phyloP scores from a whole-genome alignment of 2,113 vertebrate genomes.

The Clarias gariepinus region DNA sequence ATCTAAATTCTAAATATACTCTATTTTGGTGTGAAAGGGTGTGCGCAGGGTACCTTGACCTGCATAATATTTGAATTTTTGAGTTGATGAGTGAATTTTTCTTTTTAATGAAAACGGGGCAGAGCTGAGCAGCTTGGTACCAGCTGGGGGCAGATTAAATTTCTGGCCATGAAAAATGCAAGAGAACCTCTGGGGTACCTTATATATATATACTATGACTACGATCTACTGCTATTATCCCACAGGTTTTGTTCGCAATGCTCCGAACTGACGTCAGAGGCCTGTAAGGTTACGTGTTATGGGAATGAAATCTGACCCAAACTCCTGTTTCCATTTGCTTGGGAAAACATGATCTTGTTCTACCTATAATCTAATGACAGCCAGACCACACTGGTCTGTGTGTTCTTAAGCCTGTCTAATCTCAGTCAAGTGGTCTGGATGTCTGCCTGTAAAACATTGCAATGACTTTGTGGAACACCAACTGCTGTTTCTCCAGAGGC shows the following conservation, averaged over 20 bases:
- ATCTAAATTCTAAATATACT: not conserved
- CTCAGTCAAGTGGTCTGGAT: conserved; percentile 69
- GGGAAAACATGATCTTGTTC: conserved; percentile 63
- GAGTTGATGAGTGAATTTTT: not conserved
- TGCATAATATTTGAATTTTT: not conserved
- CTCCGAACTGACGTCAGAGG: not conserved
- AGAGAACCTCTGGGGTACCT: not conserved
- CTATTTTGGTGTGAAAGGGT: not conserved
- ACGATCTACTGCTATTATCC: not conserved
- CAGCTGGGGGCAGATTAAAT: not conserved
- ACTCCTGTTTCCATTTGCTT: conserved; percentile 67
- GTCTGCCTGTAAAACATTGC: conserved; percentile 65
- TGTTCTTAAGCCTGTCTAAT: conserved; percentile 67
- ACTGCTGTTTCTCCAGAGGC: conserved; percentile 47
- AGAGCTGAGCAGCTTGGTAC: not conserved
- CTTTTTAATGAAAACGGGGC: not conserved
- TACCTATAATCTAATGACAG: conserved; percentile 48
- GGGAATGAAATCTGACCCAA: conserved; percentile 47
- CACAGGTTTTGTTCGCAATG: not conserved
- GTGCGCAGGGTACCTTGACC: not conserved
- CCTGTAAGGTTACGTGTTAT: not conserved
- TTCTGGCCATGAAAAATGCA: not conserved
- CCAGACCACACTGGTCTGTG: conserved; percentile 67
- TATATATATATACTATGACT: not conserved
- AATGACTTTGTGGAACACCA: conserved; percentile 26